These are phyloP conservation scores for Rhabditophanes sp. DNA, from an alignment of 2,888 invertebrate species.

Conservation along the genomic window DNA sequence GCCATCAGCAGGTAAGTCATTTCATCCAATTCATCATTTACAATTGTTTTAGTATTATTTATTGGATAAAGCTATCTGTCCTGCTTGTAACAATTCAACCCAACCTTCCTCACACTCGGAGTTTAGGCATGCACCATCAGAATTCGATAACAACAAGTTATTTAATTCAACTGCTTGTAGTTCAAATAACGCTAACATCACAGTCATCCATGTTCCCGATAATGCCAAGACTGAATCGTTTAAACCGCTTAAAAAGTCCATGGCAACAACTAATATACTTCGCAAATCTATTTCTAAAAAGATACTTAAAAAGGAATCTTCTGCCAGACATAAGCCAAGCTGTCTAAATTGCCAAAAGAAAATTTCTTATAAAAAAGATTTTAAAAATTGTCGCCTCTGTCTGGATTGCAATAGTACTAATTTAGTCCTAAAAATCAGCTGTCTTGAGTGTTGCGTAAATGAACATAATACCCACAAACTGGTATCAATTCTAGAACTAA, in stretches of 20 bases:
- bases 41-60: constrained; percentile 27
- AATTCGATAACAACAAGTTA: too few relatives aligned
- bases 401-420: too few relatives aligned
- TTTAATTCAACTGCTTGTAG: not conserved
- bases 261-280: constrained; percentile 1
- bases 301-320: constrained; percentile 1
- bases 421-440: constrained; percentile 20
- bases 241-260: constrained; percentile 3
- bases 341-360: not conserved
- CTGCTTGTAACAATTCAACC: constrained; percentile 23
- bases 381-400: too few relatives aligned
- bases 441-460: constrained; percentile 38
- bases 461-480: constrained; percentile 33
- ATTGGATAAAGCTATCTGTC: constrained; percentile 31
- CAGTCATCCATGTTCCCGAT: not conserved
- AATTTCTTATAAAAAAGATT: constrained; percentile 13
- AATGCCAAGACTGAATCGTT: not conserved
- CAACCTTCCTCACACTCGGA: too few relatives aligned
- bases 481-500: constrained; percentile 20
- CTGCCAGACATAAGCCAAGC: not conserved
- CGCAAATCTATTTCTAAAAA: not conserved
- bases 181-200: not conserved
- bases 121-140: too few relatives aligned
- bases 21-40: constrained; percentile 1
- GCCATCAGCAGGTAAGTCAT: constrained; percentile 25